Conservation (phyloP, 37 sponge, comb jelly and placozoan genomes). For the Oopsacas minuta region DNA sequence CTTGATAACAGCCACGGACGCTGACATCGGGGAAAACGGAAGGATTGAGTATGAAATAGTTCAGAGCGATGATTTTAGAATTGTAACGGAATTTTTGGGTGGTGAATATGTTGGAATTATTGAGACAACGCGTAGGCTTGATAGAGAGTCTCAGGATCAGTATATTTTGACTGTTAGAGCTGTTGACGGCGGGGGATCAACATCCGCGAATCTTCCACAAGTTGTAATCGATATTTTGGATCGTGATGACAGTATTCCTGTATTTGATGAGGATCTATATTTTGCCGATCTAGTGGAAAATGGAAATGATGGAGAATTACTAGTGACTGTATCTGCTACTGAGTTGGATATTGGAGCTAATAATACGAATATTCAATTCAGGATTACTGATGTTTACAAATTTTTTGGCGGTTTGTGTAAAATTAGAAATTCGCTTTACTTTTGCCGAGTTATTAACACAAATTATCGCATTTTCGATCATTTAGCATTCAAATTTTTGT, state of each 20-base stretch:
- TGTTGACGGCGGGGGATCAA: neutral
- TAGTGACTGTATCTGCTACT: neutral
- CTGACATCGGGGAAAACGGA: slow-evolving; percentile 33
- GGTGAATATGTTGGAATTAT: neutral
- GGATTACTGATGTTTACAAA: neutral
- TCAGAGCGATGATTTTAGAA: neutral
- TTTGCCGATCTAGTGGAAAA: neutral
- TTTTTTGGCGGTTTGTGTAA: too few species aligned
- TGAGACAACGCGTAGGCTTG: neutral
- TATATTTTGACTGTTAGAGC: neutral
- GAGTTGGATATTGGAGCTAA: neutral
- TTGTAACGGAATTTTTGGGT: neutral
- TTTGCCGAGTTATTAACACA: too few species aligned
- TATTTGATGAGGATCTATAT: neutral
- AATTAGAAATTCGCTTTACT: too few species aligned
- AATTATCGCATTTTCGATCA: too few species aligned
- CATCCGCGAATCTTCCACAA: neutral
- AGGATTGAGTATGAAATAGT: slow-evolving; percentile 28
- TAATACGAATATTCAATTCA: neutral
- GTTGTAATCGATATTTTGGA: neutral
- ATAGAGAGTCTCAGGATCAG: neutral
- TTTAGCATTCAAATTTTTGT: too few species aligned
- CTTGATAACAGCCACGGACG: slow-evolving; percentile 35
- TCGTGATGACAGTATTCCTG: neutral
- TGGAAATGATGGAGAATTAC: neutral